Conservation (phyloP, 2,888 invertebrate genomes). For the Megastigmus dorsalis region DNA sequence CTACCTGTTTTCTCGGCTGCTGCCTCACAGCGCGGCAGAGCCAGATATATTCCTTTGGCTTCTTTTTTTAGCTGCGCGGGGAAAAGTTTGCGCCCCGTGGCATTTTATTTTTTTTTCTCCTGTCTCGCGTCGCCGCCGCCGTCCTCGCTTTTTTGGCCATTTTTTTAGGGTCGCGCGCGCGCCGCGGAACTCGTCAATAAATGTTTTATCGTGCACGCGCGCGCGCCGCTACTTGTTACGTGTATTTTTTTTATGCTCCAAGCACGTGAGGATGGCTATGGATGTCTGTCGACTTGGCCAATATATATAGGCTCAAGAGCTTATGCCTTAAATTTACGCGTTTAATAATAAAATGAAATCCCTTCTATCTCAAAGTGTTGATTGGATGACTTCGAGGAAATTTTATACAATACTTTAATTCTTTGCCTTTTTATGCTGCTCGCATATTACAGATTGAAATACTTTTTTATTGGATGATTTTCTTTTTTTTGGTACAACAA, state of each 20-base stretch:
- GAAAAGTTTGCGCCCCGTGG: background rate
- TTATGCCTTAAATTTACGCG: no score
- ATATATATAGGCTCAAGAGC: no score
- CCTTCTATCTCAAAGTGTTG: no score
- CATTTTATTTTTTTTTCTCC: background rate
- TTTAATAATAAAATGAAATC: no score
- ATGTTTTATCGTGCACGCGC: slow-evolving; percentile 31
- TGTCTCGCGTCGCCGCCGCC: background rate
- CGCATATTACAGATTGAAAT: no score
- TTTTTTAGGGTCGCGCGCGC: background rate
- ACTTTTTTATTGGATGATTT: no score
- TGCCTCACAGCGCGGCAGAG: background rate
- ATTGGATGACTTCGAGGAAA: no score
- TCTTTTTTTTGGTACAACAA: no score
- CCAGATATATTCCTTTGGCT: background rate
- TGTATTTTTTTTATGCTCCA: background rate
- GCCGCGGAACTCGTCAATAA: slow-evolving; percentile 22
- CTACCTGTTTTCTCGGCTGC: background rate
- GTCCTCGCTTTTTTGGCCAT: no score
- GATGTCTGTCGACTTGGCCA: background rate
- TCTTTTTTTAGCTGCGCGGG: background rate
- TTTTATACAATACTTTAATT: no score
- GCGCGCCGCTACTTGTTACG: background rate
- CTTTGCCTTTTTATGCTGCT: no score
- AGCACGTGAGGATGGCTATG: background rate